Conservation (phyloP, 2,888 invertebrate genomes). For the Meteorus cinctellus region DNA sequence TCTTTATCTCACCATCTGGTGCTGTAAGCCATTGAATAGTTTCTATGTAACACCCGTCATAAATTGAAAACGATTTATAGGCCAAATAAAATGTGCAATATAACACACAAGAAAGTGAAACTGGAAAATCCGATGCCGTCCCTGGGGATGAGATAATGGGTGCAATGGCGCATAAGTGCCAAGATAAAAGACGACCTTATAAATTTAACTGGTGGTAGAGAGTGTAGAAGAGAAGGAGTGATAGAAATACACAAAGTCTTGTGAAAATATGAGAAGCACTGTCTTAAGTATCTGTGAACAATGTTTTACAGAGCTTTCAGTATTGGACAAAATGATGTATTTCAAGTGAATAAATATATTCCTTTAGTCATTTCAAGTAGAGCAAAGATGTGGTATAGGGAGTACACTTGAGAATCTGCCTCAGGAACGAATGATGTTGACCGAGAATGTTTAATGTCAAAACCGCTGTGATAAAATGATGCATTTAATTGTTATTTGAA, state of each 20-base stretch:
- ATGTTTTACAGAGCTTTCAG: background rate
- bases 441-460: background rate
- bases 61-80: conserved; percentile 21
- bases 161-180: conserved; percentile 50
- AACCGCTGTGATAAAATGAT: background rate
- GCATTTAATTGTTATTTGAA: background rate
- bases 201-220: conserved; percentile 40
- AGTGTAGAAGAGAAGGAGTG: background rate
- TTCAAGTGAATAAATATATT: background rate
- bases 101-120: conserved; percentile 27
- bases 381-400: background rate
- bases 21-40: background rate
- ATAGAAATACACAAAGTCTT: background rate
- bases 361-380: background rate
- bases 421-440: background rate
- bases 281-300: background rate
- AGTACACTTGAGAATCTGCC: background rate
- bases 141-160: conserved; percentile 44
- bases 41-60: background rate
- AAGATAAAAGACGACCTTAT: conserved; percentile 53
- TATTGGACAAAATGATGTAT: background rate
- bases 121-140: conserved; percentile 36
- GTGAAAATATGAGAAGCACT: conserved; percentile 1
- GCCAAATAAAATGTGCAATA: conserved; percentile 2
- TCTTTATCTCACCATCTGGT: background rate